Evolutionary conservation across 2,888 invertebrate genomes (phyloP).

Genomic region (Xanthorhoe spadicearia): DNA sequence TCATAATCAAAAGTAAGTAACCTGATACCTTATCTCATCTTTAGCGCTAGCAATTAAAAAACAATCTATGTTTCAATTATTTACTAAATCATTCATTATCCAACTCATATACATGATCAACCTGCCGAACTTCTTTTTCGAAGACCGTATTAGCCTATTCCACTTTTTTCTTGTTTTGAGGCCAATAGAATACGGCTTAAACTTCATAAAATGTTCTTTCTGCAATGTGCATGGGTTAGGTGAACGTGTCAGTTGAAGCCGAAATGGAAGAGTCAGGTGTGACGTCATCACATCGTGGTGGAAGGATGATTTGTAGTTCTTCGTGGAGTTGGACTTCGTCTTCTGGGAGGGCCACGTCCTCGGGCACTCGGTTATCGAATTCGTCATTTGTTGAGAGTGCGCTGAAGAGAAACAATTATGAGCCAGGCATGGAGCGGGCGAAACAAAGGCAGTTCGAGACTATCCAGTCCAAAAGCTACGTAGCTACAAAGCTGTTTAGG

Average conservation of each 20-base stretch:
- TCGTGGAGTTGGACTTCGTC: conserved; percentile 73
- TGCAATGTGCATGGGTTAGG: conserved; percentile 27
- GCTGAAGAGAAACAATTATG: conserved; percentile 44
- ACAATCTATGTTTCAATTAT: conserved; percentile 16
- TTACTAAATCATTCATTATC: conserved; percentile 58
- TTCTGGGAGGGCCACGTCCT: conserved; percentile 65
- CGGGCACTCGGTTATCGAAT: conserved; percentile 59
- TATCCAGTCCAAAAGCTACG: no score
- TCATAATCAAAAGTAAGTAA: neutral
- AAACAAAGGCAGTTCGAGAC: no score
- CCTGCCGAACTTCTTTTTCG: conserved; percentile 52
- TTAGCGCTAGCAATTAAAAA: neutral
- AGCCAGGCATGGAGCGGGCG: no score
- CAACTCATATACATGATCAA: conserved; percentile 61
- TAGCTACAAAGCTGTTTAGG: no score
- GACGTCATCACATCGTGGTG: conserved; percentile 74
- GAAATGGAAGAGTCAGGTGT: conserved; percentile 61
- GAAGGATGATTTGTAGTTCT: conserved; percentile 76
- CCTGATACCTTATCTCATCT: no score
- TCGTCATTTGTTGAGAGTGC: conserved; percentile 60
- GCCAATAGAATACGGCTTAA: conserved; percentile 44
- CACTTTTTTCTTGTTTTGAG: conserved; percentile 53
- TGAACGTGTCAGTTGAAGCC: conserved; percentile 49
- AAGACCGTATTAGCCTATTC: conserved; percentile 50
- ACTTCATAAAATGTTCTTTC: conserved; percentile 46